These are phyloP conservation scores for Sisor rabdophorus DNA, from an alignment of 2,113 vertebrate species.

Conservation along the genomic window DNA sequence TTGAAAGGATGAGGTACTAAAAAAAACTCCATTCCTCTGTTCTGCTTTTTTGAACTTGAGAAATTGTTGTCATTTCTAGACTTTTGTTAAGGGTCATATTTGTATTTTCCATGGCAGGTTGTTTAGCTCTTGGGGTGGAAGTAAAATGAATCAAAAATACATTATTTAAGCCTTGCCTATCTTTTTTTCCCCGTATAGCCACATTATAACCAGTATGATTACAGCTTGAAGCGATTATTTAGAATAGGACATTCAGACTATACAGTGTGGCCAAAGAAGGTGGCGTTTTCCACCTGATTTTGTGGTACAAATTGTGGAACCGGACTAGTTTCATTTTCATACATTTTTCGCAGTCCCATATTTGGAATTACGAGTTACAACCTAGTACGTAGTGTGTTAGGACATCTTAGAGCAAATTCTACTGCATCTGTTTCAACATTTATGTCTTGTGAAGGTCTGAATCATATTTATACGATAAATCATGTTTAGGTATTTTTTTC, in stretches of 20 bases:
- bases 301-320: too few species aligned
- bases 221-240: neutral
- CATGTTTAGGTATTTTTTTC: too few species aligned
- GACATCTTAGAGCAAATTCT: neutral
- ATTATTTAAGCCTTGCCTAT: neutral
- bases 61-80: too few species aligned
- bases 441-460: neutral
- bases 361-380: neutral
- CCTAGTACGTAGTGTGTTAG: neutral
- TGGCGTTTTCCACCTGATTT: too few species aligned
- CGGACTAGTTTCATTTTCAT: too few species aligned
- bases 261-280: too few species aligned
- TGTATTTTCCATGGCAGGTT: too few species aligned
- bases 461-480: too few species aligned
- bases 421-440: neutral
- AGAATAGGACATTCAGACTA: neutral
- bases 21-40: neutral
- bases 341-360: neutral
- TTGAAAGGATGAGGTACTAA: constrained; percentile 77
- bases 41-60: too few species aligned
- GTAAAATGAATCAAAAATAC: too few species aligned
- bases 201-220: neutral
- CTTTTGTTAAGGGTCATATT: too few species aligned
- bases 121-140: too few species aligned
- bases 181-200: neutral